Evolutionary conservation across 1,140 invertebrate genomes (phyloP).

Genomic region (Temnothorax curvispinosus): DNA sequence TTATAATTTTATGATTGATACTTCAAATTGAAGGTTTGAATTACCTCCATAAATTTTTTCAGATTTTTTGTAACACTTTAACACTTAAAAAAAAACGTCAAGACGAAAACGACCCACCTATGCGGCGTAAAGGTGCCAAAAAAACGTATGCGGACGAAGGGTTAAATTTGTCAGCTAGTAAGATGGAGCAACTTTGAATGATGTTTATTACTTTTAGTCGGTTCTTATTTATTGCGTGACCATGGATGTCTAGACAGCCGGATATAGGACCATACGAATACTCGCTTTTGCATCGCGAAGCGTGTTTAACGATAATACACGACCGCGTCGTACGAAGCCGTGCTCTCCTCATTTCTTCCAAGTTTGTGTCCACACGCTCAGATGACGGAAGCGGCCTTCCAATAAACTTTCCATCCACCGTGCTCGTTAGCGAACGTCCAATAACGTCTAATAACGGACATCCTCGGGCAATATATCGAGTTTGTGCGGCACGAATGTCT

Average conservation of each 20-base stretch:
- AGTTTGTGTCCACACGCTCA: constrained; percentile 46
- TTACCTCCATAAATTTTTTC: too few species aligned
- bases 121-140: too few species aligned
- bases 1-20: too few species aligned
- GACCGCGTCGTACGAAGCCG: neutral
- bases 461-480: constrained; percentile 72
- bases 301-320: constrained; percentile 34
- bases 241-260: too few species aligned
- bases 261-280: neutral
- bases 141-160: too few species aligned
- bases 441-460: constrained; percentile 79
- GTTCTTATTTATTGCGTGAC: neutral
- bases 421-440: constrained; percentile 80
- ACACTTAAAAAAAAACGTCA: too few species aligned
- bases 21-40: too few species aligned
- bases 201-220: neutral
- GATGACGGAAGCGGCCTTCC: constrained; percentile 75
- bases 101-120: too few species aligned
- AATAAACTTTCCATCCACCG: constrained; percentile 75
- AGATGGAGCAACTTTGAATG: too few species aligned
- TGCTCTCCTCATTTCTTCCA: constrained; percentile 51
- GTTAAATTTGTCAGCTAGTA: neutral
- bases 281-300: constrained; percentile 36
- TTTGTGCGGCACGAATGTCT: constrained; percentile 71
- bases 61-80: too few species aligned